phyloP scores from a whole-genome alignment of 2,797 vertebrate genomes.

The Eulemur albifrons region DNA sequence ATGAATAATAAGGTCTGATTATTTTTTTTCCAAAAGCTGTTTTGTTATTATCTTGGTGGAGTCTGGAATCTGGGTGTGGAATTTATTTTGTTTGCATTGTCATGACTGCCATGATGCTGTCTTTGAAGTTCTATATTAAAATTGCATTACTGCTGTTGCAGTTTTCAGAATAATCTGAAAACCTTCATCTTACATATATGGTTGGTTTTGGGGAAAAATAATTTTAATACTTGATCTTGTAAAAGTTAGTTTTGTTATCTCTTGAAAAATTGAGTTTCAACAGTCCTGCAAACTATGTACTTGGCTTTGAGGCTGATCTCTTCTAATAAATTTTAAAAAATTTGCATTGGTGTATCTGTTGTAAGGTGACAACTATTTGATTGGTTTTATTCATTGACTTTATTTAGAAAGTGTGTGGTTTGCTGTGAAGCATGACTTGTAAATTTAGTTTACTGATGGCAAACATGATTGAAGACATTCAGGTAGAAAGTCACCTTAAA shows the following conservation, averaged over 20 bases:
- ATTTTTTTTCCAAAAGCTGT: constrained; percentile 83
- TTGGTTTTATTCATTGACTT: constrained; percentile 90
- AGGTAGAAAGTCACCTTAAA: constrained; percentile 93
- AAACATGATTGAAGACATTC: constrained; percentile 89
- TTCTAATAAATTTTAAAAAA: constrained; percentile 77
- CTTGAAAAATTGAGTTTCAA: constrained; percentile 82
- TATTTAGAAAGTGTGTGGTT: constrained; percentile 89
- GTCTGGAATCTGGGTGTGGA: constrained; percentile 86
- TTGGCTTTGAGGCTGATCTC: constrained; percentile 85
- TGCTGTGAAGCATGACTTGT: constrained; percentile 91
- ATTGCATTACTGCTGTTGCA: constrained; percentile 85
- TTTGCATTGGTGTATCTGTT: constrained; percentile 92
- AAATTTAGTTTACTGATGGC: constrained; percentile 89
- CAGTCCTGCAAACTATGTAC: constrained; percentile 85
- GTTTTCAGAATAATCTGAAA: constrained; percentile 84
- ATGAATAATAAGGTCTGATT: constrained; percentile 82
- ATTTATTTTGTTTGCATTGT: constrained; percentile 86
- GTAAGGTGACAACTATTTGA: constrained; percentile 94
- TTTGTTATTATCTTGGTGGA: constrained; percentile 86
- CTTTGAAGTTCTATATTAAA: constrained; percentile 85
- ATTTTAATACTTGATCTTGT: constrained; percentile 80
- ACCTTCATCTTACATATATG: constrained; percentile 70
- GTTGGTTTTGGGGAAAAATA: constrained; percentile 81
- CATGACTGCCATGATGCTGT: constrained; percentile 85
- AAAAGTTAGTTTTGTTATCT: constrained; percentile 85